These are phyloP conservation scores for Limanda limanda DNA, from an alignment of 2,113 vertebrate genomes.

Conservation along the genomic window DNA sequence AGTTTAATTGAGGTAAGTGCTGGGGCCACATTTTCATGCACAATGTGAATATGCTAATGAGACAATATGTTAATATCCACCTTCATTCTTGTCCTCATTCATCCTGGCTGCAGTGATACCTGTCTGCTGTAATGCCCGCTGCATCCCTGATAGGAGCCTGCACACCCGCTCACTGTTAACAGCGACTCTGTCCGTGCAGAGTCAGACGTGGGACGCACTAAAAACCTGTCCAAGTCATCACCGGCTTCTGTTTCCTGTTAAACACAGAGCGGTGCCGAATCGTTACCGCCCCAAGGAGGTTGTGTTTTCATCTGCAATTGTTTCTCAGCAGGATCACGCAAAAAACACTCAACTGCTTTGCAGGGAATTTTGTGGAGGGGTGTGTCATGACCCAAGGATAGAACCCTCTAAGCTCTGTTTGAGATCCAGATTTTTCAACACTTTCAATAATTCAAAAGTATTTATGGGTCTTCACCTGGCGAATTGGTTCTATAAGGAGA, in stretches of 20 bases:
- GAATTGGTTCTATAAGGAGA: too few species aligned
- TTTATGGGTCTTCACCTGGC: too few species aligned
- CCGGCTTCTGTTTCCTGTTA: neutral
- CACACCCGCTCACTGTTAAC: constrained; percentile 32
- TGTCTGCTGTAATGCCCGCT: constrained; percentile 34
- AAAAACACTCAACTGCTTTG: too few species aligned
- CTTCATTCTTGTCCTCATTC: constrained; percentile 58
- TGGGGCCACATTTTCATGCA: constrained; percentile 51
- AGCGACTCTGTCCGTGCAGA: constrained; percentile 24
- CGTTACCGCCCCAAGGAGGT: neutral
- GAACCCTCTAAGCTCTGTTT: too few species aligned
- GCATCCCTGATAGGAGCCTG: constrained; percentile 42
- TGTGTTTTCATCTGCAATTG: neutral
- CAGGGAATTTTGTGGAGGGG: too few species aligned
- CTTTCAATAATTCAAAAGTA: too few species aligned
- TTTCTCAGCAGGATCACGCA: too few species aligned
- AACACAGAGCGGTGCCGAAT: neutral
- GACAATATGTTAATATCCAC: constrained; percentile 62
- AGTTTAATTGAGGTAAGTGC: constrained; percentile 58
- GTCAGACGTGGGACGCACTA: constrained; percentile 9
- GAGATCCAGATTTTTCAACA: too few species aligned
- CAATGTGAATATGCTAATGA: constrained; percentile 63
- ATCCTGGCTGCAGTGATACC: constrained; percentile 50
- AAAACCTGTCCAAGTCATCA: constrained; percentile 2
- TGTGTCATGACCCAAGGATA: too few species aligned